A percentile compares a stretch with the other conserved stretches of the same genome.
phyloP scores from a whole-genome alignment of 2,797 vertebrate genomes.

The Pogonophryne albipinna region DNA sequence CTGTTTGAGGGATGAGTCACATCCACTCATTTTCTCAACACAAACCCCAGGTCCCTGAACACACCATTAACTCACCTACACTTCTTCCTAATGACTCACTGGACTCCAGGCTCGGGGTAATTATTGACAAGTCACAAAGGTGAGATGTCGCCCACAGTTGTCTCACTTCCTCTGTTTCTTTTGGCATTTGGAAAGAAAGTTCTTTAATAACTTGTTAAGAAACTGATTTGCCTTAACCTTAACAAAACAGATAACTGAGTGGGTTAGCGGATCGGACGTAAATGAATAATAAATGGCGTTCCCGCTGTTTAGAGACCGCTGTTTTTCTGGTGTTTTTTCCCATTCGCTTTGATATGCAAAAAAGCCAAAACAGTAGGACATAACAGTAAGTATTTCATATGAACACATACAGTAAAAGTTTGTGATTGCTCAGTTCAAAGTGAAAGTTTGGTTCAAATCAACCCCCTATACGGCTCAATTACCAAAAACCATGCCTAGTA shows the following conservation, averaged over 20 bases:
- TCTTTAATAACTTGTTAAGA: slow-evolving; percentile 20
- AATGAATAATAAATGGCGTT: slow-evolving; percentile 5
- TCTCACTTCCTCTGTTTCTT: slow-evolving; percentile 27
- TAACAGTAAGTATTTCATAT: slow-evolving; percentile 3
- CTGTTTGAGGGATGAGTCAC: slow-evolving; percentile 74
- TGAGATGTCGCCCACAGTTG: slow-evolving; percentile 57
- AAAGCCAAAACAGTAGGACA: background rate
- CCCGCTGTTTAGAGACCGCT: background rate
- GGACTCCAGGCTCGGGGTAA: slow-evolving; percentile 39
- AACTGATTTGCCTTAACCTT: slow-evolving; percentile 20
- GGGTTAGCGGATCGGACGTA: background rate
- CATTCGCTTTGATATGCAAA: slow-evolving; percentile 9
- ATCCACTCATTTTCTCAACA: slow-evolving; percentile 59
- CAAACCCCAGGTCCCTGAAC: slow-evolving; percentile 56
- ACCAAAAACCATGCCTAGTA: slow-evolving; percentile 17
- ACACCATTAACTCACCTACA: slow-evolving; percentile 67
- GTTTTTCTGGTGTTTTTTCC: background rate
- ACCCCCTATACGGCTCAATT: slow-evolving; percentile 40
- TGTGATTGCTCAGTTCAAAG: slow-evolving; percentile 44
- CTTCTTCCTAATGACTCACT: slow-evolving; percentile 59
- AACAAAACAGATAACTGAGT: slow-evolving; percentile 23
- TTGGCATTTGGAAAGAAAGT: slow-evolving; percentile 40
- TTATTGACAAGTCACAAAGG: slow-evolving; percentile 66
- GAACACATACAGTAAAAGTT: slow-evolving; percentile 19
- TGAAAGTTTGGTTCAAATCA: slow-evolving; percentile 46